Evolutionary conservation across 2,113 vertebrate species (phyloP).

Genomic region (Clarias batrachus): DNA sequence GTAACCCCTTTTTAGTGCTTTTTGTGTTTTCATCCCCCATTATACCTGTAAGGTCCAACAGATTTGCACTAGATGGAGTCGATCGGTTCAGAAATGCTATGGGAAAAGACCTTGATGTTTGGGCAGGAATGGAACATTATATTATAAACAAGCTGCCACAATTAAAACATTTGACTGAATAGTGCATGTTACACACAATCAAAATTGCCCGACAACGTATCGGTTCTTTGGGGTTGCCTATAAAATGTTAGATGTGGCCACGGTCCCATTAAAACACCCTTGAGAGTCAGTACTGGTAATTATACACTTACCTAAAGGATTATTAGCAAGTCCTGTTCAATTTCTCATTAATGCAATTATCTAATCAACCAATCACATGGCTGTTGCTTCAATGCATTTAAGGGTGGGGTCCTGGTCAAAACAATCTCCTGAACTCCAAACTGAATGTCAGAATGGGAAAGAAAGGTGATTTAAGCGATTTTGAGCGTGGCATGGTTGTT

Average conservation of each 20-base stretch:
- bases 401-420: no score
- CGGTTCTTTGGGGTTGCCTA: background rate
- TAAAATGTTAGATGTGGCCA: background rate
- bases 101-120: background rate
- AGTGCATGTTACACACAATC: background rate
- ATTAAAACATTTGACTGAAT: background rate
- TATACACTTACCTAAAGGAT: background rate
- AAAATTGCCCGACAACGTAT: background rate
- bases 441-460: no score
- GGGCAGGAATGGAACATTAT: background rate
- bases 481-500: no score
- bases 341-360: no score
- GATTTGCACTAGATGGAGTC: background rate
- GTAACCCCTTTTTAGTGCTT: background rate
- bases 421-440: no score
- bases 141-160: background rate
- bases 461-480: no score
- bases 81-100: background rate
- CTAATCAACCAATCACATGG: no score
- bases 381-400: no score
- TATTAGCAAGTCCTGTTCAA: no score
- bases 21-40: background rate
- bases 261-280: background rate
- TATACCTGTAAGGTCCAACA: background rate
- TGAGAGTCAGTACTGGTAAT: background rate